A percentile compares a stretch with the other conserved stretches of the same genome.
Conservation (phyloP, 2,797 vertebrate genomes). For the Carcharodon carcharias region DNA sequence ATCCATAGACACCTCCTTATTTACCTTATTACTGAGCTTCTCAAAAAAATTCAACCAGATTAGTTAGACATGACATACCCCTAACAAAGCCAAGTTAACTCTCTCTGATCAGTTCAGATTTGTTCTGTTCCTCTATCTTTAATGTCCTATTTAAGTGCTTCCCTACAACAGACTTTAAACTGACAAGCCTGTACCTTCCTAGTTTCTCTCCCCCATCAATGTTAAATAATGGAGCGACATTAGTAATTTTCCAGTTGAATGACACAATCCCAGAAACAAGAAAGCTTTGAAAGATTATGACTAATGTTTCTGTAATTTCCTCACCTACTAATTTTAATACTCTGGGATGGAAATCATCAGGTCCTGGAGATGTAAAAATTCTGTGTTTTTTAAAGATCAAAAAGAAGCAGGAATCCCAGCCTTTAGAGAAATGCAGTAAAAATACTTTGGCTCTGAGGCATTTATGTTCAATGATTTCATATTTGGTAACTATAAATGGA, state of each 20-base stretch:
- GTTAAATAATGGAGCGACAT: conserved; percentile 14
- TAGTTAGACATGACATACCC: background rate
- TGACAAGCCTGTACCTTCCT: background rate
- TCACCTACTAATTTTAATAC: background rate
- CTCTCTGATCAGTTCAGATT: background rate
- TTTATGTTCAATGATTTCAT: conserved; percentile 12
- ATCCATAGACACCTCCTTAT: background rate
- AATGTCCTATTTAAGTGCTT: background rate
- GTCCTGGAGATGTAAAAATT: background rate
- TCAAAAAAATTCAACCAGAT: background rate
- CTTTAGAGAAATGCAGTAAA: conserved; percentile 2
- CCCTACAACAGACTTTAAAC: background rate
- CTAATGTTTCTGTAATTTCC: background rate
- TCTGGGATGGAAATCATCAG: background rate
- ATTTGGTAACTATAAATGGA: conserved; percentile 6
- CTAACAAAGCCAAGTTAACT: background rate
- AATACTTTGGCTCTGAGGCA: background rate
- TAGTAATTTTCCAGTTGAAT: background rate
- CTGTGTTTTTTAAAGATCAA: background rate
- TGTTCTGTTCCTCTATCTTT: background rate
- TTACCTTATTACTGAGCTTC: background rate
- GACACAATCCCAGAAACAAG: background rate
- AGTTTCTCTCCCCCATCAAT: background rate
- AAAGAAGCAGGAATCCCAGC: conserved; percentile 5
- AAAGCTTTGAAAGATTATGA: conserved; percentile 26